Base-by-base conservation (phyloP, 2,797 vertebrate species). In the Cynopterus sphinx region DNA sequence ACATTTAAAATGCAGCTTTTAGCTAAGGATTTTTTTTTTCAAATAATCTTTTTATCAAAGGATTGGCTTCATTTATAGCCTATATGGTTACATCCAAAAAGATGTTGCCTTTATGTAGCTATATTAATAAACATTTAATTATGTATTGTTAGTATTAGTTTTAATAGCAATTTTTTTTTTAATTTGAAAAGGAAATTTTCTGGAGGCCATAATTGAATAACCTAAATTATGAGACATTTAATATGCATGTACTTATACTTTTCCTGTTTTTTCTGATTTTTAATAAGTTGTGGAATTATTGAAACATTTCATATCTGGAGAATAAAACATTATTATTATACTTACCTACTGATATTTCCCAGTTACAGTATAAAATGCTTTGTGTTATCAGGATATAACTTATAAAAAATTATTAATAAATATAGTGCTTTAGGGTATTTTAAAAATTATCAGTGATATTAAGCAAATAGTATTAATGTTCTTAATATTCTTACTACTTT, bases 311-410 rank as follows among this genome's bases (percentile, higher is more conserved):
- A 26, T 83, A 49, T 33, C 36, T 95, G 43, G 2, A 90, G 26
- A 28, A 70, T 91, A 91, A 90, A 82, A 51, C 19, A 24, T 6
- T 15, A 24, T 6, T 15, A 24, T 26, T 68, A 3, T 63, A 78
- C 87, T 88, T 95, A 1, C 4, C 61, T 79, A 63, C 10, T 57
- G 36, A 55, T 88, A 84, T n/a, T 94, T 96, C 55, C 31, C 6
- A 94, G 26, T 95, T 91, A 77, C 1, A 90, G n/a, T 53, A 95
- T 74, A 61, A 92, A 61, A 71, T 68, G 49, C 91, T 87, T 95
- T 59, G 24, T 61, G 2, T 24, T 81, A 82, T 71, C 16, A 70
- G 41, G 24, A 46, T 59, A 41, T 24, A 71, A 22, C 86, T 68
- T 93, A 49, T 94, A 65, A 88, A 79, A 71, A 53, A 39, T 49